Evolutionary conservation across 1,140 invertebrate genomes (phyloP), one percentile per base, ranked within the genome.

Genomic region (Chymomyza costata): DNA sequence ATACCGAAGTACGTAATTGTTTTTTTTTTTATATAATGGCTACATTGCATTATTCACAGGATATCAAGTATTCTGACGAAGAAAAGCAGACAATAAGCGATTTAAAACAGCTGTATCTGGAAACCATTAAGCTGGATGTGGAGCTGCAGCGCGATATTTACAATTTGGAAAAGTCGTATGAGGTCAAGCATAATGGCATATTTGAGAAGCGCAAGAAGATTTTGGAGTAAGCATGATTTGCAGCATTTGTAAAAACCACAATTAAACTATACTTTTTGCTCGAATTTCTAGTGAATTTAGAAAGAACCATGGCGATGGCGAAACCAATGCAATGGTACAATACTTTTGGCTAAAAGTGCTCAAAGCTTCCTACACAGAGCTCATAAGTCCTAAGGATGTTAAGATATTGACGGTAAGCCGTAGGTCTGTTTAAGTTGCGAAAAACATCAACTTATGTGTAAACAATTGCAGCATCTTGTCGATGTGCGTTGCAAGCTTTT

Each of bases 321-420:
- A 32, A 0, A 11, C 43, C 10, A 67, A 47, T 30, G 68, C 62
- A 6, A 96, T 95, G 15, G 92, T 98, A 73, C 92, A 94, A 8
- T 91, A 94, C 25, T 98, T 98, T 86, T 98, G 96, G 96, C 84
- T 97, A 16, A 95, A 91, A n/a, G 93, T 95, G 65, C 93, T 97
- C 54, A 95, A 94, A 66, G 95, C 76, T 3, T 84, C 82, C 92
- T 88, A 92, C 92, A 57, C 91, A 87, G 49, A 89, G 93, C 81
- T 87, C 94, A 47, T 88, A 89, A 61, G 94, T 95, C 64, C 93
- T 17, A 90, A 94, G 73, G 93, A 95, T 58, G 90, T 95, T 71
- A 94, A 97, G 87, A 93, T 95, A 71, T 91, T 95, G 1, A 93
- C 96, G 17, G 78, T 85, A 18, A 47, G 56, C 41, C 8, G 1